phyloP scores from a whole-genome alignment of 1,140 invertebrate species.

The Drepana arcuata region DNA sequence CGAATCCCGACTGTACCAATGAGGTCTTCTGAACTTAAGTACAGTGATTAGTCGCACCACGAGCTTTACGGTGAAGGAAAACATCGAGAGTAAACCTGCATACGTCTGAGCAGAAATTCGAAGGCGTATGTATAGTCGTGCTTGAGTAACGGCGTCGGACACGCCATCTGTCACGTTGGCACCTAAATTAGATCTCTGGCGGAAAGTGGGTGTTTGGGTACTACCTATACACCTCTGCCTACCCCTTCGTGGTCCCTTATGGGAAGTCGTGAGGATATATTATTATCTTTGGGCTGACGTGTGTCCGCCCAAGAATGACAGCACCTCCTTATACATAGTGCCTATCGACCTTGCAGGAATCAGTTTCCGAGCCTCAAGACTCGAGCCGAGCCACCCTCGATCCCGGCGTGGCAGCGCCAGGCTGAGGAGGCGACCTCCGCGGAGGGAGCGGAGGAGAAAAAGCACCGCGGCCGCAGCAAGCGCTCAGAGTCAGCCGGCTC shows the following conservation, averaged over 20 bases:
- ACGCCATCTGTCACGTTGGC: no score
- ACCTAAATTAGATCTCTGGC: no score
- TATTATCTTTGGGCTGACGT: background rate
- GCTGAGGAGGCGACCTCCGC: slow-evolving; percentile 56
- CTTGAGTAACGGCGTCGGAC: no score
- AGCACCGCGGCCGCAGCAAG: slow-evolving; percentile 22
- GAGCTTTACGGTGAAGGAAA: no score
- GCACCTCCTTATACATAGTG: background rate
- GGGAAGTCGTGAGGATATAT: background rate
- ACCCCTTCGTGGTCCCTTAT: no score
- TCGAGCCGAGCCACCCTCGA: slow-evolving; percentile 79
- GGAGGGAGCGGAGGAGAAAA: slow-evolving; percentile 44
- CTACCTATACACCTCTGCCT: no score
- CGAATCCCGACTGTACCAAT: no score
- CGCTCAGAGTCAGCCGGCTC: slow-evolving; percentile 72
- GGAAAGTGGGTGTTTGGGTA: background rate
- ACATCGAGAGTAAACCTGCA: no score
- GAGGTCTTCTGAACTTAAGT: no score
- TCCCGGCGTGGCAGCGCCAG: slow-evolving; percentile 84
- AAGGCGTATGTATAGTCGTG: no score
- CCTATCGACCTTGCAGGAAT: slow-evolving; percentile 65
- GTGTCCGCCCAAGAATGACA: background rate
- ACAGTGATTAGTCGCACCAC: no score
- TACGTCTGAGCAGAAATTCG: no score
- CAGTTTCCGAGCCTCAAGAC: slow-evolving; percentile 78